A percentile compares a stretch with the other conserved stretches of the same genome.
Conservation (phyloP, 2,888 invertebrate genomes). For the Chironomus tentans region DNA sequence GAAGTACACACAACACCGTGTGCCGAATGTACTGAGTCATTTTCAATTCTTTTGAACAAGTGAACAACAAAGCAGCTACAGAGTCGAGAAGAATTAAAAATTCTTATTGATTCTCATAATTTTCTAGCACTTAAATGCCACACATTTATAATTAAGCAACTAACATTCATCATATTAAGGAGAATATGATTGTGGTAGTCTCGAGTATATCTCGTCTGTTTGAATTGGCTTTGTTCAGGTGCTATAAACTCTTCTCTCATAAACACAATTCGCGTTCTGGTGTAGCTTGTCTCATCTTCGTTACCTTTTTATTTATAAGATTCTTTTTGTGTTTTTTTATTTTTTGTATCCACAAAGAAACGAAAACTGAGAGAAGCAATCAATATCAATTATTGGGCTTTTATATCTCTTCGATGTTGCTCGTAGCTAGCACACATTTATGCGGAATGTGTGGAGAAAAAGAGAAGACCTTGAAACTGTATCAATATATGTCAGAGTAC, state of each 20-base stretch:
- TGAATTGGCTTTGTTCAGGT: not conserved
- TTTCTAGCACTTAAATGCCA: not conserved
- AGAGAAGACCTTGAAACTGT: not conserved
- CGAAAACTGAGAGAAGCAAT: not conserved
- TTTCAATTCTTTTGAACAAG: too few species aligned
- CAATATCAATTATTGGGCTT: not conserved
- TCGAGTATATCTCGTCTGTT: not conserved
- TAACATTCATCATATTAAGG: not conserved
- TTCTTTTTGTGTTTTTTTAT: not conserved
- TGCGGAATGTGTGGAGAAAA: not conserved
- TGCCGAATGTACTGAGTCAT: too few species aligned
- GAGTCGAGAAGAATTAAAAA: not conserved
- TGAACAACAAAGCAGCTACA: not conserved
- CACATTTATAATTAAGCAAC: constrained; percentile 6
- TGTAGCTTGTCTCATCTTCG: too few species aligned
- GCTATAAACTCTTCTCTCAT: not conserved
- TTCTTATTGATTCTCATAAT: constrained; percentile 8
- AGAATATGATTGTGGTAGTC: too few species aligned
- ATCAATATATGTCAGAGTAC: not conserved
- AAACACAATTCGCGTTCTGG: too few species aligned
- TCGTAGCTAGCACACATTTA: too few species aligned
- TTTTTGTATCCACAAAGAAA: not conserved
- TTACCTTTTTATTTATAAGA: too few species aligned
- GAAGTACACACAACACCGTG: too few species aligned
- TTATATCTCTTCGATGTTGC: too few species aligned